Base-by-base conservation (phyloP, 2,888 invertebrate species). In the Melinaea menophilus region DNA sequence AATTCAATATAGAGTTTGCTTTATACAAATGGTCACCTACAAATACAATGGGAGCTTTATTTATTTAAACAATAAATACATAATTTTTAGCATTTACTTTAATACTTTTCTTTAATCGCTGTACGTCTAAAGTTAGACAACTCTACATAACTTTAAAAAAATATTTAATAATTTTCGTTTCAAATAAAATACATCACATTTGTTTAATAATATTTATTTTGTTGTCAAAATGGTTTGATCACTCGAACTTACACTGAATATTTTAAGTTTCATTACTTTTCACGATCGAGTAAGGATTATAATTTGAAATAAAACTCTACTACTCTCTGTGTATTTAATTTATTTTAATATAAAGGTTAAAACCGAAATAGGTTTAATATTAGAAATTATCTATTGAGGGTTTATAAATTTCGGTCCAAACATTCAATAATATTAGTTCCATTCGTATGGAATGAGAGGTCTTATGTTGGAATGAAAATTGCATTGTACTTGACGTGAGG, bases 1-100 rank as follows among this genome's bases (percentile, higher is more conserved):
- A 78, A 79, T 81, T 82, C 75, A 73, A 79, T 75, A 78, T 74
- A 75, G 65, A 72, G 73, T 73, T 65, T 69, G 64, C 22, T 84
- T 83, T 84, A 73, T 82, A 84, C 80, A 80, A 77, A 79, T 81
- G 77, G 84, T 84, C 75, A 74, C 61, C 22, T 22, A 22, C 70
- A 70, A 69, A 72, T 66, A 62, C 64, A 67, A 5, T 58, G 59
- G 51, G 22, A 56, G 58, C 56, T 22, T 51, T 62, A 61, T 33
- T 13, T 65, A 54, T 22, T 58, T 51, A 55, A 58, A 59, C 48
- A 59, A 62, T 41, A 51, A 51, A 51, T 51, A 51, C 51, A 31
- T 51, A 31, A 51, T 51, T 31, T 51, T 51, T 31, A 51, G n/a
- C n/a, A n/a, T n/a, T n/a, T n/a, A n/a, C n/a, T n/a, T n/a, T n/a